These are phyloP conservation scores for Paedocypris sp. DNA, from an alignment of 2,113 vertebrate species.

Conservation along the genomic window DNA sequence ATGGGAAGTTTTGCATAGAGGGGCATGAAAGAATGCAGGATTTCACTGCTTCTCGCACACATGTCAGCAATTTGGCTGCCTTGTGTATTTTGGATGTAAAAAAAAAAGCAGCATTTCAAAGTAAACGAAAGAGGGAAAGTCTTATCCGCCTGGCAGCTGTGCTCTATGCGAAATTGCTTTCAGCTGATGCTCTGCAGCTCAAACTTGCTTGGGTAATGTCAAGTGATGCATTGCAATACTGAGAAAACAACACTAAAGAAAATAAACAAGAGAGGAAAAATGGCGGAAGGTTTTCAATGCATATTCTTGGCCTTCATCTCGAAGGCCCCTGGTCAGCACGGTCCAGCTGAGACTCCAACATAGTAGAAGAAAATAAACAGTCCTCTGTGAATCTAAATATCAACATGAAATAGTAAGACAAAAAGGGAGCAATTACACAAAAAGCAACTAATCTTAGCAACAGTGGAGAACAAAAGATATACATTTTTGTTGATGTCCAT, in stretches of 20 bases:
- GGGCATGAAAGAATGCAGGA: constrained; percentile 87
- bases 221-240: constrained; percentile 74
- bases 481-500: too few species aligned
- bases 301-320: constrained; percentile 43
- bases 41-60: constrained; percentile 76
- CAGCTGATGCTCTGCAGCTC: constrained; percentile 84
- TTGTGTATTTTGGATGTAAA: constrained; percentile 92
- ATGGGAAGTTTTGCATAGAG: constrained; percentile 73
- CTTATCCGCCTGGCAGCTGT: constrained; percentile 88
- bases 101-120: constrained; percentile 84
- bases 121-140: constrained; percentile 91
- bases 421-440: too few species aligned
- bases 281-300: constrained; percentile 57
- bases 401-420: too few species aligned
- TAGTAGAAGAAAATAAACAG: not conserved
- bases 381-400: too few species aligned
- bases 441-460: too few species aligned
- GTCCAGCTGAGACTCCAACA: not conserved
- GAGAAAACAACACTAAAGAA: constrained; percentile 70
- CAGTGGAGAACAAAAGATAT: too few species aligned
- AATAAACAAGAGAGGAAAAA: constrained; percentile 62
- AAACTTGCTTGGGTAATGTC: constrained; percentile 81
- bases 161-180: constrained; percentile 88
- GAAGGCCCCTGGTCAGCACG: constrained; percentile 7
- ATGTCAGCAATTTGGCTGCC: constrained; percentile 96